Percentiles rank a stretch among this genome's conserved stretches.
These are phyloP conservation scores for Cephalotes varians DNA, from an alignment of 2,888 invertebrate species.

Conservation along the genomic window DNA sequence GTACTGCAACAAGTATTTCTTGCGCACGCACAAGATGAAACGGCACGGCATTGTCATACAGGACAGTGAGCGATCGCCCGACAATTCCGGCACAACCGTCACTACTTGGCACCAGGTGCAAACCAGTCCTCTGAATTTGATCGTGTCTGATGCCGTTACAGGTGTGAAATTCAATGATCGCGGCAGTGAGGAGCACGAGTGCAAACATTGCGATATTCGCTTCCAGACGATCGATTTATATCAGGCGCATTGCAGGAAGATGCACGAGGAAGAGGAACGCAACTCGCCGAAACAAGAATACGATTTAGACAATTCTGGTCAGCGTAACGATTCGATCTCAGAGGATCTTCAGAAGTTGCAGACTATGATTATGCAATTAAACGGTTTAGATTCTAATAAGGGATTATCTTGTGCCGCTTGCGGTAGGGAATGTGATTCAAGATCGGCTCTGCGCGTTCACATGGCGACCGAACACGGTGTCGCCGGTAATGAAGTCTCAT, in stretches of 20 bases:
- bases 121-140: conserved; percentile 92
- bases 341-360: conserved; percentile 95
- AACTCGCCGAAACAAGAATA: conserved; percentile 77
- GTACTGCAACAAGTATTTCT: conserved; percentile 97
- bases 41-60: conserved; percentile 94
- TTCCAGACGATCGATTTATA: conserved; percentile 86
- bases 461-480: conserved; percentile 90
- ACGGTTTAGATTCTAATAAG: conserved; percentile 90
- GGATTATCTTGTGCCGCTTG: conserved; percentile 89
- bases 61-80: conserved; percentile 87
- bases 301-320: conserved; percentile 85
- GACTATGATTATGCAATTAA: conserved; percentile 96
- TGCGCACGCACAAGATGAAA: conserved; percentile 96
- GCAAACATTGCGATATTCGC: conserved; percentile 86
- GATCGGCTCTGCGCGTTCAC: conserved; percentile 90
- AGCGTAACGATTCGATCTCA: conserved; percentile 89
- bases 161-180: conserved; percentile 86
- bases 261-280: conserved; percentile 80
- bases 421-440: conserved; percentile 90
- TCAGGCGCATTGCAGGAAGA: conserved; percentile 78
- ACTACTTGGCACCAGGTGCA: conserved; percentile 87
- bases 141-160: conserved; percentile 89
- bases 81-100: conserved; percentile 77
- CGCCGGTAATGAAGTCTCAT: conserved; percentile 74
- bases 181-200: conserved; percentile 86